phyloP scores from a whole-genome alignment of 1,140 invertebrate species.

The Aphelinus certus region DNA sequence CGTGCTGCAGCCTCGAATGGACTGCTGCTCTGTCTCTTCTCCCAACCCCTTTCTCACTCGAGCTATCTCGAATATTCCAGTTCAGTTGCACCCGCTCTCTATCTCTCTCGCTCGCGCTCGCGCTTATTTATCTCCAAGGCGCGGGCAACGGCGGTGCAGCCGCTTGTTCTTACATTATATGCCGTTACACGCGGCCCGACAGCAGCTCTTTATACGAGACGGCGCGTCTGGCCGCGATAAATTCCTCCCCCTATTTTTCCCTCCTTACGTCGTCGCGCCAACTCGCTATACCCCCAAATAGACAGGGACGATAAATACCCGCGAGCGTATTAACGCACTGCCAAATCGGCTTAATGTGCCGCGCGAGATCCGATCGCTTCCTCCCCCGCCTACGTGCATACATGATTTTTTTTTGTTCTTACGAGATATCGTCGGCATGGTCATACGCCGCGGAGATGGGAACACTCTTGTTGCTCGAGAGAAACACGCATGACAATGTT shows the following conservation, averaged over 20 bases:
- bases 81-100: conserved; percentile 24
- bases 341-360: conserved; percentile 34
- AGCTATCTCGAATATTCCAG: conserved; percentile 30
- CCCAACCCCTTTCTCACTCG: conserved; percentile 2
- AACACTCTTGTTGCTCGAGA: too few relatives aligned
- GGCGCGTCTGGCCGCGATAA: too few relatives aligned
- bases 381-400: too few relatives aligned
- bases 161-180: conserved; percentile 17
- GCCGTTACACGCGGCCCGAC: too few relatives aligned
- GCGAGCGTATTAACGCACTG: background rate
- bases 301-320: conserved; percentile 19
- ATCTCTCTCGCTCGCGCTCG: conserved; percentile 25
- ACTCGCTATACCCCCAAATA: too few relatives aligned
- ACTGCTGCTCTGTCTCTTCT: background rate
- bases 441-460: too few relatives aligned
- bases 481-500: too few relatives aligned
- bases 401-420: too few relatives aligned
- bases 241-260: too few relatives aligned
- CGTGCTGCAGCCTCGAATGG: background rate
- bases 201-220: too few relatives aligned
- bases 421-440: too few relatives aligned
- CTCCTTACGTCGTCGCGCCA: too few relatives aligned
- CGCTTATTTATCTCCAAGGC: background rate
- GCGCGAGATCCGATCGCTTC: conserved; percentile 25
- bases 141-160: background rate